Evolutionary conservation across 2,113 vertebrate species (phyloP), one percentile per base, ranked within the genome.

Genomic region (Poeciliopsis prolifica): DNA sequence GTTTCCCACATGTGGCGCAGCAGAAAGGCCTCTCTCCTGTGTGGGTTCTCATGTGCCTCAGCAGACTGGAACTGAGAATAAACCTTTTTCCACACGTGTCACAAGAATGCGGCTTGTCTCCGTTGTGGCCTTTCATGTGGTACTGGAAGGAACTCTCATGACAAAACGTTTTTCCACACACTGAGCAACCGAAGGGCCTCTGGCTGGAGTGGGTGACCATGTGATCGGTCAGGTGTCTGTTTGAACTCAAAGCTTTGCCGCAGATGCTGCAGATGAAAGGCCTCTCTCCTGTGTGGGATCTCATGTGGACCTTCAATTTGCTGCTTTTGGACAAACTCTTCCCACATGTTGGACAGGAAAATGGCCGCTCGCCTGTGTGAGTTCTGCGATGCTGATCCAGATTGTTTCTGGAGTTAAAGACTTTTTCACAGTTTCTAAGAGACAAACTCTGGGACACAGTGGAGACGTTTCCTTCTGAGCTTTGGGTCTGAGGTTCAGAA

Each of bases 61-160:
- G 51, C 51, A 54, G 51, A 5, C 22, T 54, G 15, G 51, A 54
- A 24, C 15, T 54, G 22, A 54, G 51, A 54, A 54, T 54, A 17
- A 70, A 70, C 69, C 35, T 70, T n/a, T 70, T 70, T 40, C 68
- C 68, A 28, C 68, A 70, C 1, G 68, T 70, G 35, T 70, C 2
- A 70, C 68, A 70, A 40, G 35, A 58, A 70, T 70, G 26, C 0
- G 68, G 31, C 33, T 37, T 70, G 19, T 54, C 51, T 7, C 22
- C 1, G 33, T 10, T 54, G 51, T 54, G 51, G 51, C 51, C 61
- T 28, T 58, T 70, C 68, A 22, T 70, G 68, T 70, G 68, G 0
- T 58, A 58, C 2, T 37, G 68, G 51, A 24, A 54, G 51, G 51
- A 54, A 9, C 51, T 54, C 51, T 54, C 51, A 54, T 54, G 51